Percentiles rank a stretch among this genome's conserved stretches.
phyloP scores from a whole-genome alignment of 2,797 vertebrate genomes.

The Sternarchorhynchus goeldii region DNA sequence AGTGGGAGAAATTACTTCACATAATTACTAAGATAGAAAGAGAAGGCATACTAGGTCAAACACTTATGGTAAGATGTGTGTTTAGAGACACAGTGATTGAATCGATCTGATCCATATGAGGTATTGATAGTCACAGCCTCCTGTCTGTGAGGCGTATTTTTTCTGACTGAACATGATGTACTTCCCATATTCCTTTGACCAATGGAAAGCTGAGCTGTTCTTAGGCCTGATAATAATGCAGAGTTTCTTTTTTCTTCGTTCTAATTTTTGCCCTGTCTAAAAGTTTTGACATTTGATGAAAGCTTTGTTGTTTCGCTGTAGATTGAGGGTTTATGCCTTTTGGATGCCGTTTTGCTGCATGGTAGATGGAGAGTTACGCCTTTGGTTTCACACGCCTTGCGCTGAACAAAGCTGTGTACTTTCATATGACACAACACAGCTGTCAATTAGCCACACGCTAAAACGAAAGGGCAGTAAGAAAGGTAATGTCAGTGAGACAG shows the following conservation, averaged over 20 bases:
- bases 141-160: conserved; percentile 71
- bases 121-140: conserved; percentile 59
- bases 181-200: conserved; percentile 68
- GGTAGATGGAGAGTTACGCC: too few relatives aligned
- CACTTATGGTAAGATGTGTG: conserved; percentile 56
- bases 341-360: too few relatives aligned
- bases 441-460: conserved; percentile 2
- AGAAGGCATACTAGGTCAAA: conserved; percentile 67
- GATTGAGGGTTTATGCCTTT: too few relatives aligned
- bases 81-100: conserved; percentile 54
- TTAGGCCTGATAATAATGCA: background rate
- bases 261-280: background rate
- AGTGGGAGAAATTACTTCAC: conserved; percentile 77
- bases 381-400: too few relatives aligned
- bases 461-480: conserved; percentile 23
- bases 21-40: conserved; percentile 78
- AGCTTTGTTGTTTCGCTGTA: conserved; percentile 34
- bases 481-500: conserved; percentile 22
- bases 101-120: conserved; percentile 65
- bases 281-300: background rate
- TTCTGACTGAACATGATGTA: conserved; percentile 74
- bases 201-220: too few relatives aligned
- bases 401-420: conserved; percentile 67
- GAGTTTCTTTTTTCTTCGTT: conserved; percentile 69
- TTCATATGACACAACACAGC: conserved; percentile 14